These are phyloP conservation scores for Seira sanloemensis DNA, from an alignment of 2,888 invertebrate genomes.

Conservation along the genomic window DNA sequence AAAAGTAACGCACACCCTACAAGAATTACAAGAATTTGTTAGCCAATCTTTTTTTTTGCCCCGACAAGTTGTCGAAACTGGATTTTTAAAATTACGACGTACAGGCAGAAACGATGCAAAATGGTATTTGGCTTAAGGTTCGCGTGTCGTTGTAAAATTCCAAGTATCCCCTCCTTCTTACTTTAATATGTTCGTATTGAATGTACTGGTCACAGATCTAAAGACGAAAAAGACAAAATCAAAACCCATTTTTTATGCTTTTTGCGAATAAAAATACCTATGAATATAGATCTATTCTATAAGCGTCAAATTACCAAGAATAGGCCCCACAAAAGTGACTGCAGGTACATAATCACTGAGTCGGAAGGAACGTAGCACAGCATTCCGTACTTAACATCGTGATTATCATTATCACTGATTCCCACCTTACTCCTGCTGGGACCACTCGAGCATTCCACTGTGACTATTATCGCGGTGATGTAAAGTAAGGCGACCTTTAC, in stretches of 20 bases:
- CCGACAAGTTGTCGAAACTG: no score
- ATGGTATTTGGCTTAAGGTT: conserved; percentile 80
- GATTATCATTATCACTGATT: background rate
- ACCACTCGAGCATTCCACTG: conserved; percentile 33
- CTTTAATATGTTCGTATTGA: conserved; percentile 80
- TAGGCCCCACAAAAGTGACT: conserved; percentile 79
- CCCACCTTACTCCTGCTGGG: background rate
- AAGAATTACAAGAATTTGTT: conserved; percentile 26
- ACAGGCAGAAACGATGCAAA: conserved; percentile 79
- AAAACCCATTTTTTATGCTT: no score
- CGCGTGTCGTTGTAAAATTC: conserved; percentile 82
- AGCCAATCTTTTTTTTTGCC: background rate
- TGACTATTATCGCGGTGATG: conserved; percentile 39
- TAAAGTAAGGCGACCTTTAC: conserved; percentile 34
- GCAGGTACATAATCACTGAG: conserved; percentile 80
- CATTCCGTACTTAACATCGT: conserved; percentile 16
- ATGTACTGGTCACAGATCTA: conserved; percentile 80
- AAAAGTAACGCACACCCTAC: conserved; percentile 79
- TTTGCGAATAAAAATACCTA: no score
- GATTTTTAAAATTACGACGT: no score
- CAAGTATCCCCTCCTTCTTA: conserved; percentile 82
- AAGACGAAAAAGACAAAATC: conserved; percentile 61
- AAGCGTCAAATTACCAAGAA: conserved; percentile 77
- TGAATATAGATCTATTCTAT: background rate
- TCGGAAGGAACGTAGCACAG: conserved; percentile 76